Percentiles rank a stretch among this genome's conserved stretches.
Conservation (phyloP, 2,797 vertebrate genomes). For the Cephalopachus bancanus region DNA sequence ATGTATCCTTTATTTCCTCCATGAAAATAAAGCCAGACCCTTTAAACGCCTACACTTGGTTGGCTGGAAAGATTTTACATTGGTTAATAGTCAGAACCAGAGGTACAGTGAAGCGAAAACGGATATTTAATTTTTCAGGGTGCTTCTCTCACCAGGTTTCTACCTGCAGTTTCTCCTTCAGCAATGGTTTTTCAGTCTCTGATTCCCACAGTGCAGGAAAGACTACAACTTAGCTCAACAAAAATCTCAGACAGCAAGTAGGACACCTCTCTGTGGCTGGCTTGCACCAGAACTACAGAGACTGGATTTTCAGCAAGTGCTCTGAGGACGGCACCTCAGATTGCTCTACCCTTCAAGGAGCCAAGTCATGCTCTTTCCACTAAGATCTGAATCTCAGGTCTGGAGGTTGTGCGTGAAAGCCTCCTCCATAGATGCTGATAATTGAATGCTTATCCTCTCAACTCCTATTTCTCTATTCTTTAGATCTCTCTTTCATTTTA, state of each 20-base stretch:
- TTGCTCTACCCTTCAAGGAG: background rate
- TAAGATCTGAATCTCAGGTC: background rate
- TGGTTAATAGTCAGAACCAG: background rate
- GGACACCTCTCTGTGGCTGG: background rate
- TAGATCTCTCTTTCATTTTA: background rate
- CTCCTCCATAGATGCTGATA: background rate
- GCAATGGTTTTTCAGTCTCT: background rate
- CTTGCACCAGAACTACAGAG: background rate
- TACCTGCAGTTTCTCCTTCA: background rate
- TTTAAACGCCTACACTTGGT: background rate
- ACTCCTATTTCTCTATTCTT: background rate
- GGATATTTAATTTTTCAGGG: background rate
- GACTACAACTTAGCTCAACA: background rate
- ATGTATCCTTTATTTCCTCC: background rate
- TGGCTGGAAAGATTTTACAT: background rate
- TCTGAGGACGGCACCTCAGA: background rate
- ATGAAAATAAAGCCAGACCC: background rate
- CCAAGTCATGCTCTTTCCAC: accelerated
- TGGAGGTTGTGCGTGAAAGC: accelerated
- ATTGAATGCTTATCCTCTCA: background rate
- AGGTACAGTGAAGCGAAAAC: background rate
- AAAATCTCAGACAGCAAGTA: background rate
- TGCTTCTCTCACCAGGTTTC: background rate
- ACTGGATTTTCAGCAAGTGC: background rate
- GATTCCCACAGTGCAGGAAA: background rate